These are phyloP conservation scores for Lanius collurio DNA, from an alignment of 2,113 vertebrate genomes.

Conservation along the genomic window DNA sequence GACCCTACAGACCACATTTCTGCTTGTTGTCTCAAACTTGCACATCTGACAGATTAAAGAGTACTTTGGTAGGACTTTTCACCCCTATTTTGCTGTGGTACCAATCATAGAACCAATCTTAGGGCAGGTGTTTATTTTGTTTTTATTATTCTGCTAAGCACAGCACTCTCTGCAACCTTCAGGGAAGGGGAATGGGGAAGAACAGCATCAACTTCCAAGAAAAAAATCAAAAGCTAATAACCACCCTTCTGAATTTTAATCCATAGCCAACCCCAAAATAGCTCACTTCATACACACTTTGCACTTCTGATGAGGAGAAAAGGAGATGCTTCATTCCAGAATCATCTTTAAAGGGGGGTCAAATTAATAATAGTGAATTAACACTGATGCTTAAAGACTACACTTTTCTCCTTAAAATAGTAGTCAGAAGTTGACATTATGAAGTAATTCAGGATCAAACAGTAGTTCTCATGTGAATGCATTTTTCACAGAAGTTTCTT, in stretches of 20 bases:
- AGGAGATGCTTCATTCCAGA: background rate
- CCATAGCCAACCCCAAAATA: conserved; percentile 2
- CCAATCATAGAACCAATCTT: conserved; percentile 81
- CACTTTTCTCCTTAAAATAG: background rate
- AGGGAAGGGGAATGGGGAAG: conserved; percentile 64
- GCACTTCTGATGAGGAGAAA: background rate
- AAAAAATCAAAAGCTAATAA: conserved; percentile 78
- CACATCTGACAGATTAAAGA: background rate
- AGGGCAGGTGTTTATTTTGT: conserved; percentile 67
- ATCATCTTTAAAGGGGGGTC: background rate
- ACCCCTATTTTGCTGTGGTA: background rate
- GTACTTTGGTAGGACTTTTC: background rate
- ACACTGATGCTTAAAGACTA: background rate
- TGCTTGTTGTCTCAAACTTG: background rate
- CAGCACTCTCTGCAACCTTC: conserved; percentile 85
- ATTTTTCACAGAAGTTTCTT: background rate
- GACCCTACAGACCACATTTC: background rate
- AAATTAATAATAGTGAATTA: background rate
- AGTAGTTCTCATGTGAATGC: background rate
- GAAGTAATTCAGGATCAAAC: background rate
- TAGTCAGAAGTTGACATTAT: background rate
- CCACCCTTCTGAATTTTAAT: conserved; percentile 54
- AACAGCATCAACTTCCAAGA: conserved; percentile 69
- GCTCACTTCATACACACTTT: background rate
- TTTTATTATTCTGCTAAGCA: conserved; percentile 87